These are phyloP conservation scores for Oryzaephilus surinamensis DNA, from an alignment of 1,140 invertebrate genomes.

Conservation along the genomic window DNA sequence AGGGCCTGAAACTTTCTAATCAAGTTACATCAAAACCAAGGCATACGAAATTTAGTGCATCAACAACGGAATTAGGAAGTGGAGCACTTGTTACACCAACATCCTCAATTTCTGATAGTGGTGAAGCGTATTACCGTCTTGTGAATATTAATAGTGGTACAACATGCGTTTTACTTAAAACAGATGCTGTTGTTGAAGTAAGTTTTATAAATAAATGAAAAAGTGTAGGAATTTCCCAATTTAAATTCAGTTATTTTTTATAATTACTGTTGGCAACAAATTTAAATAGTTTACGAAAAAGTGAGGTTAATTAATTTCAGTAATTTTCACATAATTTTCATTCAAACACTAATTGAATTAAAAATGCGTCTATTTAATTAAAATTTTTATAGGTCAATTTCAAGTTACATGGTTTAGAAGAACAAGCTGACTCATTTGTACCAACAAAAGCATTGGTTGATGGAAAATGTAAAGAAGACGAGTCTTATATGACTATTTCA, in stretches of 20 bases:
- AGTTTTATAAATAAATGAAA: conserved; percentile 9
- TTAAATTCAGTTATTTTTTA: too few species aligned
- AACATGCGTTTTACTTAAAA: conserved; percentile 33
- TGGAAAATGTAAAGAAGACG: conserved; percentile 54
- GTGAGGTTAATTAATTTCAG: too few species aligned
- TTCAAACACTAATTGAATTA: too few species aligned
- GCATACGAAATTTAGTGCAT: conserved; percentile 22
- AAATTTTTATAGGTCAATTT: conserved; percentile 27
- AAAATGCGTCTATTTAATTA: too few species aligned
- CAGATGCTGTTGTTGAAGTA: conserved; percentile 34
- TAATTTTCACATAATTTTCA: too few species aligned
- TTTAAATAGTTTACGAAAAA: too few species aligned
- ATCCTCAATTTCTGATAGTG: conserved; percentile 18
- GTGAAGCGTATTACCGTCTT: conserved; percentile 24
- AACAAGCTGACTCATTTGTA: conserved; percentile 29
- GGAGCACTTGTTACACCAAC: conserved; percentile 14
- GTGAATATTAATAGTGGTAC: conserved; percentile 24
- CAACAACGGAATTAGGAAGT: conserved; percentile 17
- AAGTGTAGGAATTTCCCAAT: too few species aligned
- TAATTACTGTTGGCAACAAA: too few species aligned
- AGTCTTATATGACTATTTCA: conserved; percentile 53
- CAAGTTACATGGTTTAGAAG: conserved; percentile 27
- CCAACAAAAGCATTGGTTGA: conserved; percentile 27
- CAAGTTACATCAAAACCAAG: conserved; percentile 25
- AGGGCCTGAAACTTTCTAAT: too few species aligned